Base-by-base conservation (phyloP, 2,888 invertebrate genomes). In the Pheosia gnoma region DNA sequence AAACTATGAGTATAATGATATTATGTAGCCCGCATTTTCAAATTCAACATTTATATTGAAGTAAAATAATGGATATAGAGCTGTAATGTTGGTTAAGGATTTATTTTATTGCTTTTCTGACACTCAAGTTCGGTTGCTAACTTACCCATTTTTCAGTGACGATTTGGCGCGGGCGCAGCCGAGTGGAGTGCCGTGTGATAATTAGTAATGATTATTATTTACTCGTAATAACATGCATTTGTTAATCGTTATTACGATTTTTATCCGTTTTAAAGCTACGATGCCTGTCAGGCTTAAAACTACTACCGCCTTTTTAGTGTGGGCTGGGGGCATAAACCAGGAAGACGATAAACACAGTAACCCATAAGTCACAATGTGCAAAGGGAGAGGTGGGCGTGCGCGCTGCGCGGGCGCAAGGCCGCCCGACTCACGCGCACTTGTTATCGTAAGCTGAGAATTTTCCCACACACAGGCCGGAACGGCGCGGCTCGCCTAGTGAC, bases 371-470 rank as follows among this genome's bases (percentile, higher is more conserved):
- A 55, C 39, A 39, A 38, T 11, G 8, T n/a, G 49, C 39, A 47
- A 60, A 68, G 63, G 59, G 72, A 73, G 75, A 63, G 75, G 74
- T 68, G 66, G 71, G 74, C 71, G 76, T 71, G 73, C 5, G 51
- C 45, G 47, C 59, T 54, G 63, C 66, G 64, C 69, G 11, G 62
- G 54, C 70, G 71, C 77, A 78, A 77, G 77, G 77, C 66, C 77
- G 77, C 56, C 49, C 65, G 59, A 62, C 67, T 75, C 77, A 77
- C 77, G 77, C 74, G 68, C 74, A 76, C 74, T 75, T 76, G 74
- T 70, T 63, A 49, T 47, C 52, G 56, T n/a, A 11, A 10, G 57
- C 25, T 25, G 11, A 67, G 57, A 66, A 61, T 67, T 65, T 77
- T 77, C 77, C 77, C 77, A 77, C 77, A 77, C 77, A 77, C 68